These are phyloP conservation scores for Pimephales promelas DNA, from an alignment of 2,113 vertebrate species.

Conservation along the genomic window DNA sequence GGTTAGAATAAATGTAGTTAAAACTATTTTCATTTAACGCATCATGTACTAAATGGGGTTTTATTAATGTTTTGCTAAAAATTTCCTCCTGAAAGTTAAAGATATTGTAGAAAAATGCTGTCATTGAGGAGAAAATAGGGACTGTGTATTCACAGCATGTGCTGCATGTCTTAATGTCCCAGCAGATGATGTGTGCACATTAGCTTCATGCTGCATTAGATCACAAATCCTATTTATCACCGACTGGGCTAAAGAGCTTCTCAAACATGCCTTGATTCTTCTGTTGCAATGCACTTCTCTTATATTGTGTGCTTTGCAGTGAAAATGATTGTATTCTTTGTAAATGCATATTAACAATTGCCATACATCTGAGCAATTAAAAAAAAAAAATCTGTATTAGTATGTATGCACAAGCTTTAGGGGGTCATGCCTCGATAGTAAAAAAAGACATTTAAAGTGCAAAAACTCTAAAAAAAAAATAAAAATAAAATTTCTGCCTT, in stretches of 20 bases:
- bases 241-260: constrained; percentile 4
- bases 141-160: constrained; percentile 34
- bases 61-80: constrained; percentile 66
- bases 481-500: too few relatives aligned
- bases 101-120: constrained; percentile 70
- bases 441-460: not conserved
- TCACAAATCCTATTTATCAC: constrained; percentile 44
- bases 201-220: constrained; percentile 52
- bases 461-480: not conserved
- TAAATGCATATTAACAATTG: not conserved
- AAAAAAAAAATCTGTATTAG: constrained; percentile 71
- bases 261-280: constrained; percentile 5
- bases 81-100: constrained; percentile 64
- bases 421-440: constrained; percentile 83
- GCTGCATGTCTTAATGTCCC: constrained; percentile 38
- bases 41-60: constrained; percentile 74
- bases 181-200: constrained; percentile 38
- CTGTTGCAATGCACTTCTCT: not conserved
- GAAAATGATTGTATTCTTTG: not conserved
- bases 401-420: constrained; percentile 68
- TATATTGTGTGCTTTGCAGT: not conserved
- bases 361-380: constrained; percentile 40
- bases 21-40: constrained; percentile 79
- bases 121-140: constrained; percentile 57
- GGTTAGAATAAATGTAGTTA: constrained; percentile 64